Conservation (phyloP, 92 coral and sea anemone genomes). For the Epizoanthus scotinus region DNA sequence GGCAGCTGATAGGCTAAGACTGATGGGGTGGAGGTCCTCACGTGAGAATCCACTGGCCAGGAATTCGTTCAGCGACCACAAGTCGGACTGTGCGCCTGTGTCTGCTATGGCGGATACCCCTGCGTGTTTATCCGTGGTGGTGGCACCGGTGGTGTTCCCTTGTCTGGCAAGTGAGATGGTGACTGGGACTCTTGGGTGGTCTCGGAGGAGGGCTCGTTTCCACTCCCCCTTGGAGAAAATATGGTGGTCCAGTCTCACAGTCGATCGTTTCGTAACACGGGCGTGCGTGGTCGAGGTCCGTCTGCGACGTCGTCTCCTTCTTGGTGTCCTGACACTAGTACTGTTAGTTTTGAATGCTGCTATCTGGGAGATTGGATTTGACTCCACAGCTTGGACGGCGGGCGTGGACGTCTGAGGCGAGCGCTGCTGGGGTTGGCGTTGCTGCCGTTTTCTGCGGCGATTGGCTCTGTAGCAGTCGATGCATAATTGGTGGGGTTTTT, state of each 20-base stretch:
- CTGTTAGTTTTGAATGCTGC: conserved; percentile 11
- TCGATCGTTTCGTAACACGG: neutral
- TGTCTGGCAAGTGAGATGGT: conserved; percentile 31
- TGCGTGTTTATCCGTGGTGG: neutral
- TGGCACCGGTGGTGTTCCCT: neutral
- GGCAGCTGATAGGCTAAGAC: conserved; percentile 8
- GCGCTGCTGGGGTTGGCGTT: conserved; percentile 25
- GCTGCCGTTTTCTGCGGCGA: conserved; percentile 38
- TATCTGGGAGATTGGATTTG: conserved; percentile 58
- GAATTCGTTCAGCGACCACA: conserved; percentile 8
- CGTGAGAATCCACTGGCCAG: conserved; percentile 14
- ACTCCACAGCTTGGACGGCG: conserved; percentile 21
- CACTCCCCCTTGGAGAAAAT: conserved; percentile 2
- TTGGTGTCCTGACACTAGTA: too few species aligned
- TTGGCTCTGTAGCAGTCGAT: conserved; percentile 61
- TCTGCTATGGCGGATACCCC: conserved; percentile 43
- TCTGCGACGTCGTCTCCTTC: neutral
- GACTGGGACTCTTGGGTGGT: conserved; percentile 30
- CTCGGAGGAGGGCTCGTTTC: conserved; percentile 29
- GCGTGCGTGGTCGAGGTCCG: neutral
- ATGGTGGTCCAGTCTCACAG: neutral
- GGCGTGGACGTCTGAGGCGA: conserved; percentile 40
- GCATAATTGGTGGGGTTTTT: conserved; percentile 61
- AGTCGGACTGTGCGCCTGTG: too few species aligned
- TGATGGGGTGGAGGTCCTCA: too few species aligned